Evolutionary conservation across 2,888 invertebrate species (phyloP), one percentile per base, ranked within the genome.

Genomic region (Drosophila kanekoi): DNA sequence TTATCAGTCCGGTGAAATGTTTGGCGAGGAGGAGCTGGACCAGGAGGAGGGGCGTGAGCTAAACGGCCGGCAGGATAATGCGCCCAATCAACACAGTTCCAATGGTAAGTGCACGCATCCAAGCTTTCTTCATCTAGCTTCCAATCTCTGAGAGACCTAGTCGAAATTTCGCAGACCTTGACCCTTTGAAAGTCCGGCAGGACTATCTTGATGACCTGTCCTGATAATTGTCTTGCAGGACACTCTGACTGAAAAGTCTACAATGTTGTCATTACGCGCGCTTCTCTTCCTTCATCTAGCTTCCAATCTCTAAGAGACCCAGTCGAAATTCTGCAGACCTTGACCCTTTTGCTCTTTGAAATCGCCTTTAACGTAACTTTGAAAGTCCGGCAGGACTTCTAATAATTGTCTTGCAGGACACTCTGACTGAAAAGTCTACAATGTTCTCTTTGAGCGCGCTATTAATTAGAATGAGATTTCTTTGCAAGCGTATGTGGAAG

Each of bases 1-100:
- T 67, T 91, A 89, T 62, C 89, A 89, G 69, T 92, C 91, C 59
- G 90, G 89, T 43, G 92, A 91, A 75, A 87, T 90, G 77, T 91
- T 91, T 58, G 91, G 91, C 77, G 86, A 89, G 61, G 90, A 90
- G 61, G 88, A 89, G 52, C 79, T 84, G 57, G 81, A 79, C 40
- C 85, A 89, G 35, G 8, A 45, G 10, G 32, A 62, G n/a, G 64
- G 35, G 13, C 51, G 54, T 11, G 59, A 85, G 3, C 33, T 35
- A 6, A 54, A 72, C 53, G 85, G 56, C 45, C 57, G 59, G 6
- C 66, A 84, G 72, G 78, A 82, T 77, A 85, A 86, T 80, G 79
- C 79, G 72, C 81, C 82, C 83, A 88, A 90, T 85, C 86, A 87
- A 70, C 87, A 80, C 79, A 74, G 79, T 77, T 77, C 65, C 83